Evolutionary conservation across 2,888 invertebrate genomes (phyloP), one percentile per base, ranked within the genome.

Genomic region (Lepidocyrtinus sp.): DNA sequence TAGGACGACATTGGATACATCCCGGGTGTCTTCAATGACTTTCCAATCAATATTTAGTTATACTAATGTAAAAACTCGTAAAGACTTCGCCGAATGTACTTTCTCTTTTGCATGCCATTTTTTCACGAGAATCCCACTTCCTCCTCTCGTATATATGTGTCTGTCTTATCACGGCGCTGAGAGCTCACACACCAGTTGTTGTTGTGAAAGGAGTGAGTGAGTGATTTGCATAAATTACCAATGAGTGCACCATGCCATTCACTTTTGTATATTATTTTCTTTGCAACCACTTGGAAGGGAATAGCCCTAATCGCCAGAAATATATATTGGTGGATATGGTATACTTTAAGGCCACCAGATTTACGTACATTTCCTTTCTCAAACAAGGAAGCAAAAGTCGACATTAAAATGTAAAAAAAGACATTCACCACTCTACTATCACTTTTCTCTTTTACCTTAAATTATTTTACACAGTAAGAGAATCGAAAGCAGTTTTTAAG

Each of bases 221-320:
- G 78, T 78, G 78, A 78, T 78, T 78, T 78, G 78, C 78, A 78
- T 78, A 78, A 78, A 78, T 78, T 78, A 75, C 36, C 45, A 61
- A 69, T 12, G 26, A 75, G 27, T 62, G 59, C 45, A 22, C 61
- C 73, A 64, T 73, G 50, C 59, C 59, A 59, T 59, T 59, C 22
- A 59, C 59, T 59, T 59, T 17, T 59, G 7, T 59, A 59, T 21
- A 59, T 59, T 59, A 59, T 59, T 59, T n/a, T n/a, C n/a, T n/a
- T n/a, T n/a, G 21, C 59, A 59, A 21, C 59, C n/a, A 59, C 59
- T 59, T 59, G 59, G 22, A 21, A 59, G 59, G 59, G 21, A 64
- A 62, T 73, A 73, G 64, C 64, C 73, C 73, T 64, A 73, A 73
- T 73, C 63, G 64, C 45, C 26, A 19, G 45, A 59, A 59, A 59